Evolutionary conservation across 2,888 invertebrate genomes (phyloP).

Genomic region (Adelphocoris suturalis): DNA sequence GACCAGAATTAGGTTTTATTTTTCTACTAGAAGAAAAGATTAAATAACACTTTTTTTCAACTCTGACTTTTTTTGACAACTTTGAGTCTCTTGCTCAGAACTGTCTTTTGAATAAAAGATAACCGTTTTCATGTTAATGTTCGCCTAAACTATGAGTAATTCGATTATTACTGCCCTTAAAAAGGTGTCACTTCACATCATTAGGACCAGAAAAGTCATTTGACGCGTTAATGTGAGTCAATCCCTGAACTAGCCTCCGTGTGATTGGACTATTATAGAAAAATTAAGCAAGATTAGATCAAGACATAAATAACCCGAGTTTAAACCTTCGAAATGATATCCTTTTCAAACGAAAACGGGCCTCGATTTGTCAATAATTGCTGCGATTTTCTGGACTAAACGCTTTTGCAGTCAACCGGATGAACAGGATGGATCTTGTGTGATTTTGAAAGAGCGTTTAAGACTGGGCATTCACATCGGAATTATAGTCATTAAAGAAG

Average conservation of each 20-base stretch:
- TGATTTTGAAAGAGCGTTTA: conserved; percentile 36
- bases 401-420: conserved; percentile 31
- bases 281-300: conserved; percentile 8
- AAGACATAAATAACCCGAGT: conserved; percentile 19
- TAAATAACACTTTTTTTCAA: too few species aligned
- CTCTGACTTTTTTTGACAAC: too few species aligned
- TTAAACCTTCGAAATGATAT: background rate
- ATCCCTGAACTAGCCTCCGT: background rate
- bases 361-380: conserved; percentile 5
- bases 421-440: background rate
- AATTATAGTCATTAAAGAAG: conserved; percentile 11
- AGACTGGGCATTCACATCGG: conserved; percentile 10
- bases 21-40: too few species aligned
- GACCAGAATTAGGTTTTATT: too few species aligned
- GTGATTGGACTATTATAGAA: conserved; percentile 14
- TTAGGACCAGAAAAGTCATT: background rate
- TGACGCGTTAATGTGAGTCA: background rate
- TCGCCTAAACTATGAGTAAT: background rate
- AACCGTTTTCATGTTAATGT: background rate
- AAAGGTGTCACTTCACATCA: conserved; percentile 27
- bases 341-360: background rate
- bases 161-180: conserved; percentile 21
- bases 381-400: conserved; percentile 8
- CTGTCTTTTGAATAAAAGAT: conserved; percentile 2
- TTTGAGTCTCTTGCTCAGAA: too few species aligned